Percentiles rank a stretch among this genome's conserved stretches.
These are phyloP conservation scores for Barbus barbus DNA, from an alignment of 2,113 vertebrate genomes.

Conservation along the genomic window DNA sequence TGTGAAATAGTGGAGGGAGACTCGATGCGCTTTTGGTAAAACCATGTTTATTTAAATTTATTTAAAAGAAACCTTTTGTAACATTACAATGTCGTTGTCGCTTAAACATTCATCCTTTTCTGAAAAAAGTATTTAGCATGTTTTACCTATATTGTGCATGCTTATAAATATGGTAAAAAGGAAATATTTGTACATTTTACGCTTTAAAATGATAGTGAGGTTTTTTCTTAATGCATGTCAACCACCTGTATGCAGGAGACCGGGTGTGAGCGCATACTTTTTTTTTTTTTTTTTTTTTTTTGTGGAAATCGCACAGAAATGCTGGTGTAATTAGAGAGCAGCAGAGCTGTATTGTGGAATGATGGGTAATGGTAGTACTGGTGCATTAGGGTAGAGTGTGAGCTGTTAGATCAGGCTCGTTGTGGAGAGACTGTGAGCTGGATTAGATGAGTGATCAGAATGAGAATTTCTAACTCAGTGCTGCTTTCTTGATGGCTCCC, in stretches of 20 bases:
- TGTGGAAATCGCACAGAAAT: conserved; percentile 23
- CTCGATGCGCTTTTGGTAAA: too few species aligned
- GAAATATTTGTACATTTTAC: neutral
- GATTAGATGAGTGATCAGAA: conserved; percentile 39
- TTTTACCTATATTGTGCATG: too few species aligned
- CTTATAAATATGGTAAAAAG: neutral
- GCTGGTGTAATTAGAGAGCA: conserved; percentile 48
- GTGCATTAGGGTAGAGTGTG: neutral
- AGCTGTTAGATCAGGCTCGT: conserved; percentile 25
- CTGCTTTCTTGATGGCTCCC: neutral
- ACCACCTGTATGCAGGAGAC: neutral
- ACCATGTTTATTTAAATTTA: too few species aligned
- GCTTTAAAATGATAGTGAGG: neutral
- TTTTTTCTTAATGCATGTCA: neutral
- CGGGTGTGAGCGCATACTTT: neutral
- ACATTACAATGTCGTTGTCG: too few species aligned
- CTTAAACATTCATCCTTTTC: too few species aligned
- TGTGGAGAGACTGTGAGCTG: conserved; percentile 35
- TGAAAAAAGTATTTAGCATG: too few species aligned
- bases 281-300: neutral
- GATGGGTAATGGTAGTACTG: conserved; percentile 21
- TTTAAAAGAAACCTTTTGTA: too few species aligned
- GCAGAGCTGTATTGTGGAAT: conserved; percentile 15
- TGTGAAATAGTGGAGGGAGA: too few species aligned
- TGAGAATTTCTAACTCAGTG: neutral